These are phyloP conservation scores for Neosalanx taihuensis DNA, from an alignment of 2,797 vertebrate genomes.

Conservation along the genomic window DNA sequence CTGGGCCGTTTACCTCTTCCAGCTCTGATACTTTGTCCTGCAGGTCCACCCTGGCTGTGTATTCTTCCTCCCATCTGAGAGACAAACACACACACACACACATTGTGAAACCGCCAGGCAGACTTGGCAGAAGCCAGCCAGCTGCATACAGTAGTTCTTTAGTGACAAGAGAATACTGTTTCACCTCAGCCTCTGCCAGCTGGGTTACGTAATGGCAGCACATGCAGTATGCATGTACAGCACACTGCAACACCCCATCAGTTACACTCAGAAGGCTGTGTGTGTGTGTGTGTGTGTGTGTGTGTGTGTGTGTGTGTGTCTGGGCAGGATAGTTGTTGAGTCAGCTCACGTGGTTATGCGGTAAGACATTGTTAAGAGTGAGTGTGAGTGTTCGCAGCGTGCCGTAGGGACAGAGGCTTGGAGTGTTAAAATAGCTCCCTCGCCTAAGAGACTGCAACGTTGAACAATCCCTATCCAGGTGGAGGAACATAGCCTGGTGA, in stretches of 20 bases:
- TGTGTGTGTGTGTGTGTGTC: too few relatives aligned
- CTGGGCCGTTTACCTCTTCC: constrained; percentile 72
- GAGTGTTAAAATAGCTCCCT: too few relatives aligned
- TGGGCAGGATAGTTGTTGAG: neutral
- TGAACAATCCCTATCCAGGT: too few relatives aligned
- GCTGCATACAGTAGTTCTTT: neutral
- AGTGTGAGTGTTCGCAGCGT: too few relatives aligned
- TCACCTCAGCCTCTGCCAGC: neutral
- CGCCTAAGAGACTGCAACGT: too few relatives aligned
- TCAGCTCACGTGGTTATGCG: neutral
- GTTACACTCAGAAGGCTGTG: neutral
- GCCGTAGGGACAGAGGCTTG: too few relatives aligned
- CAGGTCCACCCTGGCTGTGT: constrained; percentile 81
- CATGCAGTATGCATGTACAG: neutral
- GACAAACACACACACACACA: constrained; percentile 15
- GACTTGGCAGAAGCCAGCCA: neutral
- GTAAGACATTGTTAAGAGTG: neutral
- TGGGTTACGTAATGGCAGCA: neutral
- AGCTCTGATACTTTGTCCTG: constrained; percentile 83
- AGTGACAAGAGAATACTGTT: neutral
- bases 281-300: neutral
- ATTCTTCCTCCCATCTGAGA: constrained; percentile 91
- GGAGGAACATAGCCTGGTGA: too few relatives aligned
- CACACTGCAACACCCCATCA: neutral
- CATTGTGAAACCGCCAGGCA: neutral